Evolutionary conservation across 1,140 invertebrate species (phyloP).

Genomic region (Rhopalosiphum padi): DNA sequence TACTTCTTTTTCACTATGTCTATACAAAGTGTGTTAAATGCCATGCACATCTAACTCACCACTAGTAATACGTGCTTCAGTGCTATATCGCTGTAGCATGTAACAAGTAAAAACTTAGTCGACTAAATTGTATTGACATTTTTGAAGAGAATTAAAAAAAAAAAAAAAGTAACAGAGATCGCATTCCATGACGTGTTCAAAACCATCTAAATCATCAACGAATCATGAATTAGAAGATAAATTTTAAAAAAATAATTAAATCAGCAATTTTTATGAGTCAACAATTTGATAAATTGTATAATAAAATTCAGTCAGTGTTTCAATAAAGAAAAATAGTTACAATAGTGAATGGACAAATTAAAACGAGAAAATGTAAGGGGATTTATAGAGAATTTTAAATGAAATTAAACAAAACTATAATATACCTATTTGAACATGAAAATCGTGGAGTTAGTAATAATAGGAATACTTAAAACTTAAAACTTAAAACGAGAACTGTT

Average conservation of each 20-base stretch:
- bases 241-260: background rate
- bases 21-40: background rate
- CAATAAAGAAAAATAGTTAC: background rate
- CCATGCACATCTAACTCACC: background rate
- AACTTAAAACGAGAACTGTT: background rate
- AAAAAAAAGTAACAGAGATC: background rate
- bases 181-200: background rate
- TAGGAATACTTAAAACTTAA: background rate
- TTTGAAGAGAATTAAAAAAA: background rate
- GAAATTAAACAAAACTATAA: background rate
- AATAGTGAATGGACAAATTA: background rate
- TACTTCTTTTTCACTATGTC: background rate
- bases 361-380: background rate
- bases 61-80: background rate
- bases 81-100: background rate
- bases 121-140: background rate
- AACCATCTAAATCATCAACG: background rate
- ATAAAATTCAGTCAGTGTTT: background rate
- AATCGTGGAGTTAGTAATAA: background rate
- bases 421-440: background rate
- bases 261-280: background rate
- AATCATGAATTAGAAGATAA: background rate
- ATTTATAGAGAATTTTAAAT: background rate
- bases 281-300: background rate
- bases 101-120: background rate